Evolutionary conservation across 2,113 vertebrate genomes (phyloP), one percentile per base, ranked within the genome.

Genomic region (Xyliphius kryptos): DNA sequence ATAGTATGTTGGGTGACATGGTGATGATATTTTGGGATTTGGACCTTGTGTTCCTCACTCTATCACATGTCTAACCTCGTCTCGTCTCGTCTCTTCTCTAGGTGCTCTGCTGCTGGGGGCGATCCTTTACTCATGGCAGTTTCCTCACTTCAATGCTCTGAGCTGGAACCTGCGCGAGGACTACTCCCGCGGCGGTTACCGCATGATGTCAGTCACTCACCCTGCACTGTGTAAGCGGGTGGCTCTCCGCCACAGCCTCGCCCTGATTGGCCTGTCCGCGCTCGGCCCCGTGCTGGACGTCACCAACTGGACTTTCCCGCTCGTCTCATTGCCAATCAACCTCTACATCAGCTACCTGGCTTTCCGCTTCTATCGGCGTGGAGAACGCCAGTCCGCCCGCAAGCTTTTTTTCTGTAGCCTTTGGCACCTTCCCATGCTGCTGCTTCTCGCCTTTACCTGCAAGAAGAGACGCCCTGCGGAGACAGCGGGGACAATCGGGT

Each of bases 131-230:
- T 91, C 90, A 61, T 99, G 96, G 96, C 96, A 99, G 82, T 99
- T 99, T 66, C 95, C 96, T n/a, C 96, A 99, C 74, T 99, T 99
- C 89, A 99, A 98, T 19, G 92, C 96, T 2, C 88, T 99, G 71
- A 99, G 96, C 86, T 99, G 96, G 96, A 91, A 90, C 66, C 86
- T 99, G 63, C 88, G 91, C 2, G 95, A 98, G 48, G 96, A 99
- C 78, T 99, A 99, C 79, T 97, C 95, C 0, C 86, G 95, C 1
- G 95, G 95, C 3, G 96, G 95, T 2, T 99, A 98, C 82, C 92
- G 95, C 37, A 99, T 99, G 96, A 97, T 99, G 96, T 97, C 95
- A 0, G 95, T 98, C 82, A 97, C 94, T 1, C 94, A 97, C 79
- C 96, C 96, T 0, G 79, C 62, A 21, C 85, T 97, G 70, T 99